phyloP scores from a whole-genome alignment of 2,113 vertebrate species.

The Tenrec ecaudatus region DNA sequence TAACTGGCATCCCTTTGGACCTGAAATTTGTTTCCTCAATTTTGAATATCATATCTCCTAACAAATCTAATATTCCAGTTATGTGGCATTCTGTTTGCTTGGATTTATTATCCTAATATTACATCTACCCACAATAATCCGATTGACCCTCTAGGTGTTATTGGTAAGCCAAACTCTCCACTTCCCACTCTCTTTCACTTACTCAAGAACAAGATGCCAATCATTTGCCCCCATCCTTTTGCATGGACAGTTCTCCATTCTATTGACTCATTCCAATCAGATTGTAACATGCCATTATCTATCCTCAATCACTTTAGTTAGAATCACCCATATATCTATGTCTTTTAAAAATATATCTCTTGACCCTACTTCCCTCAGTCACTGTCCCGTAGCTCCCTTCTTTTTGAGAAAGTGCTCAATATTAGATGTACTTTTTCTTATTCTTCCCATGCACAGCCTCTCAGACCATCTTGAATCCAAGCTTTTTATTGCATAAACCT shows the following conservation, averaged over 20 bases:
- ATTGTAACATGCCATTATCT: background rate
- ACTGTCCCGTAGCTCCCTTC: background rate
- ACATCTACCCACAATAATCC: too few relatives aligned
- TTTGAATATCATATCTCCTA: background rate
- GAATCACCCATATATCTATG: background rate
- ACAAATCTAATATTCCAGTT: background rate
- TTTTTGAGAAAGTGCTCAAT: background rate
- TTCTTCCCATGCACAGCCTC: background rate
- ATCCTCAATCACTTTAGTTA: background rate
- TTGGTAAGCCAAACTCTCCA: too few relatives aligned
- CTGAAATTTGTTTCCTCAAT: background rate
- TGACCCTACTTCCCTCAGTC: background rate
- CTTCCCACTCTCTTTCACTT: too few relatives aligned
- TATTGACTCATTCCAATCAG: background rate
- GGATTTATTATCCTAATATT: too few relatives aligned
- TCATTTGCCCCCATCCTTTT: too few relatives aligned
- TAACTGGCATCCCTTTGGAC: background rate
- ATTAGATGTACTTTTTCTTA: background rate
- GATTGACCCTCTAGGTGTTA: too few relatives aligned
- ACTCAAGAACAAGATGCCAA: too few relatives aligned
- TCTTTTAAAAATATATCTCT: background rate
- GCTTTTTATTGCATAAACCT: background rate
- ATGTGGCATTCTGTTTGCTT: background rate
- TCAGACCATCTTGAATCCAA: background rate
- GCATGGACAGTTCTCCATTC: background rate